Conservation (phyloP, 2,113 vertebrate species). For the Eurystomus gularis region DNA sequence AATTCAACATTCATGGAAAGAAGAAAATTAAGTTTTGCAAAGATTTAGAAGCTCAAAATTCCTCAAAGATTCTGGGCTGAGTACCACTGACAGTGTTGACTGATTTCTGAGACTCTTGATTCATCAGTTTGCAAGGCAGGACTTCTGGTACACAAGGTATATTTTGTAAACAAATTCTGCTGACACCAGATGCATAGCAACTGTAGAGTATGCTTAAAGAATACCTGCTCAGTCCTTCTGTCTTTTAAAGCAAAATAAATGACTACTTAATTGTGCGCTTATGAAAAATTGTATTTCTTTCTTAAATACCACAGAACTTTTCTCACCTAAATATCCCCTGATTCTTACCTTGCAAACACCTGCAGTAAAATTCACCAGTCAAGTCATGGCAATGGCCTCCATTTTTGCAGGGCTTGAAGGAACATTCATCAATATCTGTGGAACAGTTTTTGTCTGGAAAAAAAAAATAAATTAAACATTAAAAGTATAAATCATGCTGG, state of each 20-base stretch:
- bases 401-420: slow-evolving; percentile 73
- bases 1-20: not conserved
- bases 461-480: slow-evolving; percentile 71
- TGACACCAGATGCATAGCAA: not conserved
- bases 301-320: not conserved
- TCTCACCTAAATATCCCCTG: slow-evolving; percentile 11
- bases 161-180: not conserved
- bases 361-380: slow-evolving; percentile 61
- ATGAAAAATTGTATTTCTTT: slow-evolving; percentile 7
- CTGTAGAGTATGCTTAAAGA: not conserved
- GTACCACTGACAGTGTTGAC: not conserved
- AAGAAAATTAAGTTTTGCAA: not conserved
- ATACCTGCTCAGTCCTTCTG: not conserved
- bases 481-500: slow-evolving; percentile 68
- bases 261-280: not conserved
- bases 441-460: slow-evolving; percentile 82
- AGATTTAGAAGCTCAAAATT: not conserved
- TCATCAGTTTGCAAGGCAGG: not conserved
- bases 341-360: slow-evolving; percentile 74
- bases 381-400: slow-evolving; percentile 69
- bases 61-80: not conserved
- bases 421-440: slow-evolving; percentile 70
- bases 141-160: not conserved
- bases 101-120: not conserved
- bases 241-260: slow-evolving; percentile 15